These are phyloP conservation scores for Diadema setosum DNA, from an alignment of 35 echinoderm and acorn worm genomes.

Conservation along the genomic window DNA sequence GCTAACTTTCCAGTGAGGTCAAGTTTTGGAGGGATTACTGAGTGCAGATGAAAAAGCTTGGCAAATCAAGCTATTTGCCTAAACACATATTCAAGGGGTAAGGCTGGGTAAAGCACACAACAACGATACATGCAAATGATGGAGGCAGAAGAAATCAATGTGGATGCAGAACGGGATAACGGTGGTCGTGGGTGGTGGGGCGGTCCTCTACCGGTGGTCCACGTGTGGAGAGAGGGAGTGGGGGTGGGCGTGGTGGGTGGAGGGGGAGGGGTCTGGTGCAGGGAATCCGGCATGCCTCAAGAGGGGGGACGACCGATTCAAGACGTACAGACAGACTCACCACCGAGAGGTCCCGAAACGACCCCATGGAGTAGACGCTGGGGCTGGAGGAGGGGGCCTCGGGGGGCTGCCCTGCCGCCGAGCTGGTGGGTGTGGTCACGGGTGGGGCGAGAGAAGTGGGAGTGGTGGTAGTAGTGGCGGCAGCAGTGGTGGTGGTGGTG, in stretches of 20 bases:
- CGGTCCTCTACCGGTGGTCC: not conserved
- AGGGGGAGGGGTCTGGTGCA: not conserved
- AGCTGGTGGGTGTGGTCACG: not conserved
- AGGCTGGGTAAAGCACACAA: too few relatives aligned
- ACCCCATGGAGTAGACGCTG: slow-evolving; percentile 13
- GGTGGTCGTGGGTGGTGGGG: not conserved
- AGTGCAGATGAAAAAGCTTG: too few relatives aligned
- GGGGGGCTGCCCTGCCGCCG: not conserved
- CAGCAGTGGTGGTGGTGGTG: not conserved
- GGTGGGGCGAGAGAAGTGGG: not conserved
- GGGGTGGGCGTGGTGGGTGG: not conserved
- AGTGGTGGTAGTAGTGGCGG: not conserved
- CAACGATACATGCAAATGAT: too few relatives aligned
- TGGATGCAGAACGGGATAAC: not conserved
- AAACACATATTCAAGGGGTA: too few relatives aligned
- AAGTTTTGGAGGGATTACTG: too few relatives aligned
- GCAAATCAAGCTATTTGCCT: too few relatives aligned
- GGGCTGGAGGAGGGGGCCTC: slow-evolving; percentile 12
- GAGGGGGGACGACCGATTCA: not conserved
- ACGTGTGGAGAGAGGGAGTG: not conserved
- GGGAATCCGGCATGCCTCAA: not conserved
- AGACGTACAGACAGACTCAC: not conserved
- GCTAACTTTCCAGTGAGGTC: too few relatives aligned
- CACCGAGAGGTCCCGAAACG: slow-evolving; percentile 8
- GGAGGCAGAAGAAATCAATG: not conserved